A percentile compares a stretch with the other conserved stretches of the same genome.
phyloP scores from a whole-genome alignment of 2,888 invertebrate species.

The Oeneis ivallda region DNA sequence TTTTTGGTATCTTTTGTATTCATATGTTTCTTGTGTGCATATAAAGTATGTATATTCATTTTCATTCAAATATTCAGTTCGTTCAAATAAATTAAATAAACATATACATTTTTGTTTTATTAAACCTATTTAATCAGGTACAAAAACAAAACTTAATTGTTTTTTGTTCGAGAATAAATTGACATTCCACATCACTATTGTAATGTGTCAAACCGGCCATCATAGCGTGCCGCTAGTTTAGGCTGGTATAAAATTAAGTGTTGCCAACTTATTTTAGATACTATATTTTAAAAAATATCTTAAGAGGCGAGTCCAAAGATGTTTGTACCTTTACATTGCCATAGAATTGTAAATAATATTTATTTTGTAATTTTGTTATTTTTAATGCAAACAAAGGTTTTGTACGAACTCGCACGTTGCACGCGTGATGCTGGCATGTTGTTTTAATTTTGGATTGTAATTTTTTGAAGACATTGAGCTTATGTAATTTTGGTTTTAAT shows the following conservation, averaged over 20 bases:
- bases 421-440: slow-evolving; percentile 29
- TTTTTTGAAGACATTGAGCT: slow-evolving; percentile 44
- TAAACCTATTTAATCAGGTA: no score
- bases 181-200: no score
- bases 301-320: slow-evolving; percentile 63
- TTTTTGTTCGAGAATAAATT: no score
- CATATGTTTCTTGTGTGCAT: no score
- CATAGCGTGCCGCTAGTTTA: no score
- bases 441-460: slow-evolving; percentile 49
- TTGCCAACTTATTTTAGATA: slow-evolving; percentile 11
- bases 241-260: background rate
- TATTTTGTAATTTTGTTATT: slow-evolving; percentile 49
- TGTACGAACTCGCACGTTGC: slow-evolving; percentile 22
- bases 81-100: no score
- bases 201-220: no score
- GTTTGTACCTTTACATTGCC: slow-evolving; percentile 61
- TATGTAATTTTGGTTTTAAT: slow-evolving; percentile 51
- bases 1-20: no score
- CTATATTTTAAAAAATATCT: slow-evolving; percentile 21
- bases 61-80: no score
- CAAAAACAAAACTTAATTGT: no score
- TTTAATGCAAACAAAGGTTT: slow-evolving; percentile 31
- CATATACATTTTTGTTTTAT: no score
- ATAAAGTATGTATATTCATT: no score
- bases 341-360: slow-evolving; percentile 65